These are phyloP conservation scores for Agriotes lineatus DNA, from an alignment of 2,888 invertebrate species.

Conservation along the genomic window DNA sequence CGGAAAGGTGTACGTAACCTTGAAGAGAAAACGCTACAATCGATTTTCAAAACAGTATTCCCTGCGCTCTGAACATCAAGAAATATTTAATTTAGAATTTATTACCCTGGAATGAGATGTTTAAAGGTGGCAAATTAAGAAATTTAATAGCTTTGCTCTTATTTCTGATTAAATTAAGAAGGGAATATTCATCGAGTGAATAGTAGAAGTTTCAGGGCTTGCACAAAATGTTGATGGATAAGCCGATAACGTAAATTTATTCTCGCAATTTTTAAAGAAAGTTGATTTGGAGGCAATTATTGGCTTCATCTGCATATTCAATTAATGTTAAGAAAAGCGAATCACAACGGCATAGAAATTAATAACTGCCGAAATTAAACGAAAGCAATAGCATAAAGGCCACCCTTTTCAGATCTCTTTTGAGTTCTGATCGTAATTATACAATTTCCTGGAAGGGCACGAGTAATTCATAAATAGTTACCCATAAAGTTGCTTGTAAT, in stretches of 20 bases:
- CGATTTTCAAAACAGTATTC: conserved; percentile 5
- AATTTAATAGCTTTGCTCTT: conserved; percentile 22
- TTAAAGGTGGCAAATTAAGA: conserved; percentile 19
- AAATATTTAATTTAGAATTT: conserved; percentile 21
- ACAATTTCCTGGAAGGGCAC: too few relatives aligned
- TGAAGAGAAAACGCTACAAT: neutral
- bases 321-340: conserved; percentile 21
- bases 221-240: neutral
- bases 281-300: conserved; percentile 10
- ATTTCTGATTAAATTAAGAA: conserved; percentile 20
- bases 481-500: too few relatives aligned
- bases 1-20: too few relatives aligned
- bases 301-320: conserved; percentile 25
- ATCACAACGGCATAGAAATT: conserved; percentile 19
- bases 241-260: conserved; percentile 6
- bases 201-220: neutral
- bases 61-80: neutral
- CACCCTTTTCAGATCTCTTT: neutral
- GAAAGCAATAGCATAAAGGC: neutral
- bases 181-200: neutral
- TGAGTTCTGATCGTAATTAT: too few relatives aligned
- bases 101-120: conserved; percentile 25
- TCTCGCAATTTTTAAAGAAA: neutral
- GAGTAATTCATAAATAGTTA: too few relatives aligned
- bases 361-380: conserved; percentile 24